Evolutionary conservation across 2,113 vertebrate genomes (phyloP), one percentile per base, ranked within the genome.

Genomic region (Cairina moschata): DNA sequence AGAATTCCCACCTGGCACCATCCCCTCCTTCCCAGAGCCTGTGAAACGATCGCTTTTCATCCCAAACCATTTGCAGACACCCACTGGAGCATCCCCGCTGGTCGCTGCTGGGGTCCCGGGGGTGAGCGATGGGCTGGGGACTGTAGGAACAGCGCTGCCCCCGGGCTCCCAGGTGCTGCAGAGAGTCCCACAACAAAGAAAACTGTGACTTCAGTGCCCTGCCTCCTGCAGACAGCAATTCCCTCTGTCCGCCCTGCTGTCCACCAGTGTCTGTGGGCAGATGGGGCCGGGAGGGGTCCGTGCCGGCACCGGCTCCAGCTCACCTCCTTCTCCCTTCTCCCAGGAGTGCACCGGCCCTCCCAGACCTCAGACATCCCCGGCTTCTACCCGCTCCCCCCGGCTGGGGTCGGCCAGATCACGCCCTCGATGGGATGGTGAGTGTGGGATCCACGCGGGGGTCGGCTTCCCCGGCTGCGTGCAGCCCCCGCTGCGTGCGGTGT

Each of bases 351-450:
- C 96, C 98, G 99, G 96, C 98, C 99, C 78, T 96, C 98, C 66
- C 99, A 99, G 97, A 98, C 99, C 88, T 98, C 99, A 89, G 99
- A 99, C 89, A 98, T 99, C 94, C 98, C 99, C 14, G 98, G 99
- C 50, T 99, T 99, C 98, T 99, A 99, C 97, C 98, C 99, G 17
- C 98, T 99, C 69, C 98, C 99, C 94, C 98, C 99, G 31, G 98
- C 98, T 50, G 98, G 98, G 58, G 98, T 99, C 13, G 98, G 99
- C 69, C 99, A 99, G 98, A 99, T 99, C 95, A 97, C 99, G 26
- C 99, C 99, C 74, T 98, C 99, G 71, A 99, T 99, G 98, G 98
- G 99, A 96, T 99, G 99, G 99, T 99, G 98, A 99, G 99, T 99
- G 94, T 46, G 54, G 62, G 62, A 17, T 12, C 17, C 26, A 7